These are phyloP conservation scores for Euthynnus affinis DNA, from an alignment of 2,797 vertebrate genomes.

Conservation along the genomic window DNA sequence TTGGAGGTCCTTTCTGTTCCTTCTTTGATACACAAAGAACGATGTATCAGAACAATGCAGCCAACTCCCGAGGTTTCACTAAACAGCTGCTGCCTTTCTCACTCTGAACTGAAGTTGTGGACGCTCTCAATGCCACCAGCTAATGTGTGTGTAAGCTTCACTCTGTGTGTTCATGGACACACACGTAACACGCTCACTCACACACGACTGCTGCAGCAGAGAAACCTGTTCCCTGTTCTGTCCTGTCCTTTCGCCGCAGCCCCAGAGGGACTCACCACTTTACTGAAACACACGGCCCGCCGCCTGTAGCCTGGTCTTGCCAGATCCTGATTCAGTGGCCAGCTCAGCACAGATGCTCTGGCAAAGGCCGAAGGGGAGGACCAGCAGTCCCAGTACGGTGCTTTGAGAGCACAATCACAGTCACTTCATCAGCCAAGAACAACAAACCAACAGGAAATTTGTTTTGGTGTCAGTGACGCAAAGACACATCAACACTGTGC, in stretches of 20 bases:
- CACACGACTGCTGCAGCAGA: slow-evolving; percentile 48
- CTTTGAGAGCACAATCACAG: slow-evolving; percentile 25
- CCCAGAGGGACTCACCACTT: slow-evolving; percentile 24
- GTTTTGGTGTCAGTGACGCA: slow-evolving; percentile 33
- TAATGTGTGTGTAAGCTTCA: slow-evolving; percentile 16
- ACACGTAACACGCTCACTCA: background rate
- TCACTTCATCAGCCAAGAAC: slow-evolving; percentile 35
- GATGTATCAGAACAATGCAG: slow-evolving; percentile 29
- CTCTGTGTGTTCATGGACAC: slow-evolving; percentile 3
- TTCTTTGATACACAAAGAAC: slow-evolving; percentile 16
- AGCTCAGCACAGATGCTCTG: slow-evolving; percentile 63
- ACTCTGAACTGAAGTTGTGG: slow-evolving; percentile 17
- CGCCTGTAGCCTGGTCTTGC: slow-evolving; percentile 17
- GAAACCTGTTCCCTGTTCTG: slow-evolving; percentile 36
- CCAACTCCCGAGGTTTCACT: slow-evolving; percentile 22
- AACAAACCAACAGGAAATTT: slow-evolving; percentile 41
- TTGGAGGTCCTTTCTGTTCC: slow-evolving; percentile 20
- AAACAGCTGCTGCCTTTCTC: slow-evolving; percentile 43
- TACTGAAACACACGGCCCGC: slow-evolving; percentile 17
- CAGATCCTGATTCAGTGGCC: slow-evolving; percentile 42
- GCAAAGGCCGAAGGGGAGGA: slow-evolving; percentile 16
- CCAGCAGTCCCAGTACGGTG: background rate
- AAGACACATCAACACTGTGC: background rate
- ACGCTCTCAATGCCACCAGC: slow-evolving; percentile 15
- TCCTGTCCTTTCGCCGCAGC: background rate